Percentiles rank a stretch among this genome's conserved stretches.
These are phyloP conservation scores for Petaurus breviceps DNA, from an alignment of 2,113 vertebrate genomes.

Conservation along the genomic window DNA sequence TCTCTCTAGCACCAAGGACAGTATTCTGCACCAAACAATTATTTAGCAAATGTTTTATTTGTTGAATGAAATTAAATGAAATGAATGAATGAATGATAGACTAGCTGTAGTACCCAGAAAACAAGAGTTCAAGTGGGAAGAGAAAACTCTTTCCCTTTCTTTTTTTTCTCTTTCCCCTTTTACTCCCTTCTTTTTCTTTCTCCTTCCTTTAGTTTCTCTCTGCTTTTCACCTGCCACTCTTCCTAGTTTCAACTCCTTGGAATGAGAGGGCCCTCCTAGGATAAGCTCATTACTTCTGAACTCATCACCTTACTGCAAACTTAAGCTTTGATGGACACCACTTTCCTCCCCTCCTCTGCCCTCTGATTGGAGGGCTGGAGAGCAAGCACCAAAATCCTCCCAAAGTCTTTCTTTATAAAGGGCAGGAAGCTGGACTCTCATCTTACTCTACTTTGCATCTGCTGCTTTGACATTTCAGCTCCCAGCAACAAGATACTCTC, in stretches of 20 bases:
- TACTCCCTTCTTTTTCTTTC: not conserved
- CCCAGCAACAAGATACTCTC: not conserved
- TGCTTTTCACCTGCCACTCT: not conserved
- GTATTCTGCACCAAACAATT: not conserved
- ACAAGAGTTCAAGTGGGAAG: not conserved
- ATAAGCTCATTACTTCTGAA: not conserved
- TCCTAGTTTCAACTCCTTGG: not conserved
- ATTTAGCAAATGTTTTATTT: not conserved
- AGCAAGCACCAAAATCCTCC: not conserved
- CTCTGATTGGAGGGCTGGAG: not conserved
- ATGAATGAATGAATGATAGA: not conserved
- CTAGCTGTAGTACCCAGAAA: not conserved
- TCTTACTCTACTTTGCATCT: not conserved
- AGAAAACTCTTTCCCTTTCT: not conserved
- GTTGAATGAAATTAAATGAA: not conserved
- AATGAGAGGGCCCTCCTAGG: not conserved
- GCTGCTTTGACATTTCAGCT: not conserved
- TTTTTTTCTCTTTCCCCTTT: not conserved
- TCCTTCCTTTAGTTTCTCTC: not conserved
- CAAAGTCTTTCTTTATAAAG: not conserved
- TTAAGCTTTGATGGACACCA: not conserved
- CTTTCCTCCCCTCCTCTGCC: not conserved
- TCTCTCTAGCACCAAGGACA: not conserved
- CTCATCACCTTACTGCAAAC: not conserved
- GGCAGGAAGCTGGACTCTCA: not conserved